Evolutionary conservation across 2,888 invertebrate genomes (phyloP).

Genomic region (Melipona bicolor): DNA sequence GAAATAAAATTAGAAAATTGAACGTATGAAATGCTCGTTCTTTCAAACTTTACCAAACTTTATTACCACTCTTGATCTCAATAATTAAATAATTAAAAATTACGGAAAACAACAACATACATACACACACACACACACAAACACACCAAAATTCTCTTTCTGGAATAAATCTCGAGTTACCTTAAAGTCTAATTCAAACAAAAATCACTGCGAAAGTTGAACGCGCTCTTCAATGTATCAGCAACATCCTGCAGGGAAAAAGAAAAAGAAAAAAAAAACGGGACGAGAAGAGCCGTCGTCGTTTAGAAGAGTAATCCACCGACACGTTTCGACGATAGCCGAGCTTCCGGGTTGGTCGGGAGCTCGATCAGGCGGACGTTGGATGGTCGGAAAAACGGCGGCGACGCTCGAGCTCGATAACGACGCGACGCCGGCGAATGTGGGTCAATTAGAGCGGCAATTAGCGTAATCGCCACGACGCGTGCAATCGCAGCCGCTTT

Average conservation of each 20-base stretch:
- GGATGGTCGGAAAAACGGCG: slow-evolving; percentile 22
- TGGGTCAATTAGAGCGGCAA: slow-evolving; percentile 59
- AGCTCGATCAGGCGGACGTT: slow-evolving; percentile 5
- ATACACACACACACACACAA: too few species aligned
- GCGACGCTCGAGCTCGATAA: slow-evolving; percentile 24
- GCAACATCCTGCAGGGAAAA: not conserved
- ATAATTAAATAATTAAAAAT: too few species aligned
- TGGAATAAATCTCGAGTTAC: not conserved
- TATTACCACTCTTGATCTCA: too few species aligned
- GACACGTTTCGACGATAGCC: not conserved
- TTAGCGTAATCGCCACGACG: slow-evolving; percentile 55
- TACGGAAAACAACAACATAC: too few species aligned
- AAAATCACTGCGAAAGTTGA: not conserved
- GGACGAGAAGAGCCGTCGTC: not conserved
- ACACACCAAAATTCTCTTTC: not conserved
- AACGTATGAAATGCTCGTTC: not conserved
- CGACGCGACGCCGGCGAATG: slow-evolving; percentile 43
- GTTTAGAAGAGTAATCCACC: not conserved
- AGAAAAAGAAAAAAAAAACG: too few species aligned
- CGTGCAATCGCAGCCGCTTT: slow-evolving; percentile 35
- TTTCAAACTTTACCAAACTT: not conserved
- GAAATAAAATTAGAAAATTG: not conserved
- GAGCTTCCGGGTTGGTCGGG: not conserved
- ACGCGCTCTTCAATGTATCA: not conserved
- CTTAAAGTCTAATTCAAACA: not conserved